These are phyloP conservation scores for Botrylloides violaceus DNA, from an alignment of 23 tunicate genomes.

Conservation along the genomic window DNA sequence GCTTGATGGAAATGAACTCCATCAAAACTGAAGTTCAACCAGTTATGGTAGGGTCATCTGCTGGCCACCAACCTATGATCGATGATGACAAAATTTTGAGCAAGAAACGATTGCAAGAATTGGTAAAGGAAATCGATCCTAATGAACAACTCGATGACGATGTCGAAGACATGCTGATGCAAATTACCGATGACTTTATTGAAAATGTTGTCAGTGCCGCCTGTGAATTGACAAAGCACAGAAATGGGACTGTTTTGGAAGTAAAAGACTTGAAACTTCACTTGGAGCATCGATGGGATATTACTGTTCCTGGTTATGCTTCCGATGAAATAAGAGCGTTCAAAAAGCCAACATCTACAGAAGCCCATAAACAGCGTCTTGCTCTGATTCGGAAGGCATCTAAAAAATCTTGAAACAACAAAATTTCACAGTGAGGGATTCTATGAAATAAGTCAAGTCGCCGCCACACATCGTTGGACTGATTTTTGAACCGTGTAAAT, in stretches of 20 bases:
- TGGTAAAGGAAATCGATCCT: slow-evolving; percentile 86
- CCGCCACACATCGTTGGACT: no score
- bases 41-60: neutral
- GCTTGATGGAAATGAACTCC: neutral
- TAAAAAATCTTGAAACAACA: slow-evolving; percentile 44
- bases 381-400: slow-evolving; percentile 86
- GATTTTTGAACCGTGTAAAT: no score
- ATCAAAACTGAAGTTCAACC: slow-evolving; percentile 23
- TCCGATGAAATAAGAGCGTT: slow-evolving; percentile 63
- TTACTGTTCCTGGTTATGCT: slow-evolving; percentile 75
- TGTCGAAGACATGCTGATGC: slow-evolving; percentile 89
- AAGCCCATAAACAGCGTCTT: slow-evolving; percentile 94
- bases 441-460: no score
- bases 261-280: slow-evolving; percentile 84
- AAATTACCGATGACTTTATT: slow-evolving; percentile 84
- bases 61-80: neutral
- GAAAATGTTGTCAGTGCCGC: slow-evolving; percentile 79
- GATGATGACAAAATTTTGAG: slow-evolving; percentile 41
- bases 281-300: slow-evolving; percentile 84
- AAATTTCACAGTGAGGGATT: no score
- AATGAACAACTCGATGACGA: slow-evolving; percentile 87
- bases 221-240: slow-evolving; percentile 81
- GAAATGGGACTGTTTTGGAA: slow-evolving; percentile 84
- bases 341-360: slow-evolving; percentile 59
- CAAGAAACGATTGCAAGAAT: slow-evolving; percentile 62